Percentiles rank a stretch among this genome's conserved stretches.
These are phyloP conservation scores for Dysidea cf. avara DNA, from an alignment of 37 sponge, comb jelly and placozoan genomes.

Conservation along the genomic window DNA sequence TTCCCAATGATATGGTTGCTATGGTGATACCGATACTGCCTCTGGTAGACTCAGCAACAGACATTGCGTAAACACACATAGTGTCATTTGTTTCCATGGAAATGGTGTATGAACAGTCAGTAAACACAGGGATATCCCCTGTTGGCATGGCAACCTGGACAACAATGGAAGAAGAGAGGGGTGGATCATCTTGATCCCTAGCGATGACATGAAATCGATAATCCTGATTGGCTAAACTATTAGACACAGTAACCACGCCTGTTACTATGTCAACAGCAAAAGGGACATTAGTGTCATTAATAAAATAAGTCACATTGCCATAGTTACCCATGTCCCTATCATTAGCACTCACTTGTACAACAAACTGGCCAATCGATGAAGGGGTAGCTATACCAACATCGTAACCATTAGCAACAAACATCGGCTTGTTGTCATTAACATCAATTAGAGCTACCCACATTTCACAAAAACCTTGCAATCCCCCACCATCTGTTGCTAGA, in stretches of 20 bases:
- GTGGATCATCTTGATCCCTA: constrained; percentile 20
- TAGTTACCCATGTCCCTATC: constrained; percentile 39
- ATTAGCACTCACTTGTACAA: constrained; percentile 43
- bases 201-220: constrained; percentile 31
- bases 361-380: constrained; percentile 2
- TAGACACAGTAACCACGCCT: constrained; percentile 38
- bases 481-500: constrained; percentile 55
- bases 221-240: background rate
- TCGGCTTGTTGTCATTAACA: constrained; percentile 66
- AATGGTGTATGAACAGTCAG: too few relatives aligned
- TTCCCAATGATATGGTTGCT: constrained; percentile 6
- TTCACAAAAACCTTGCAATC: constrained; percentile 52
- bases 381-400: background rate
- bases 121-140: too few relatives aligned
- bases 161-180: too few relatives aligned
- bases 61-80: too few relatives aligned
- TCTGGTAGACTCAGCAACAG: background rate
- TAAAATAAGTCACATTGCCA: constrained; percentile 26
- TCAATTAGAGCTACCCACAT: constrained; percentile 50
- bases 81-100: too few relatives aligned
- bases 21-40: constrained; percentile 24
- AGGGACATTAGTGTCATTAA: constrained; percentile 2
- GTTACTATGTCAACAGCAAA: constrained; percentile 29
- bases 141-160: too few relatives aligned
- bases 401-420: constrained; percentile 19